A percentile compares a stretch with the other conserved stretches of the same genome.
phyloP scores from a whole-genome alignment of 2,113 vertebrate genomes.

The Smithornis capensis region DNA sequence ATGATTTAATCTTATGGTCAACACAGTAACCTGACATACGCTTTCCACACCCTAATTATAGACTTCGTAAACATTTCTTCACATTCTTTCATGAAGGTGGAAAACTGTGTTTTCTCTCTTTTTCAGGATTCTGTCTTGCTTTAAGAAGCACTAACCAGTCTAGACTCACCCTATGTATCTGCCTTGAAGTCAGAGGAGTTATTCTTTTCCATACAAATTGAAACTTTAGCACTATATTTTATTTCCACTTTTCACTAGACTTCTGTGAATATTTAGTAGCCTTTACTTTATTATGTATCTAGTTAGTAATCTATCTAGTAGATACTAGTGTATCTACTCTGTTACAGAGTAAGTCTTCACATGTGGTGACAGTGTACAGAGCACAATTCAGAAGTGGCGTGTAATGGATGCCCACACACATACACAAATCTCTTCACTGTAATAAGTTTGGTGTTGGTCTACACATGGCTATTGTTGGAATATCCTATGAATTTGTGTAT shows the following conservation, averaged over 20 bases:
- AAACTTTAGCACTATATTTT: not conserved
- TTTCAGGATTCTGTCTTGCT: not conserved
- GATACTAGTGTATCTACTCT: no score
- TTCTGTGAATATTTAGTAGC: not conserved
- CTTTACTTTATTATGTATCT: not conserved
- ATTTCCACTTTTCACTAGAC: not conserved
- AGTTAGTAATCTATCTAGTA: no score
- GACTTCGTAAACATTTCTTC: not conserved
- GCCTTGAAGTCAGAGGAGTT: not conserved
- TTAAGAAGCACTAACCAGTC: not conserved
- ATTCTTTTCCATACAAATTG: not conserved
- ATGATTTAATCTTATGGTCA: not conserved
- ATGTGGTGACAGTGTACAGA: accelerated
- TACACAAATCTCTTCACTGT: not conserved
- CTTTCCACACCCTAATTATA: not conserved
- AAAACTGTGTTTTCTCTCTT: not conserved
- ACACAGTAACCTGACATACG: not conserved
- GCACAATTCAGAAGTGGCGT: not conserved
- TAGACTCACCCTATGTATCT: not conserved
- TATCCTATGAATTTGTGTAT: not conserved
- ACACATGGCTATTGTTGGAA: not conserved
- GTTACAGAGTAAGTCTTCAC: not conserved
- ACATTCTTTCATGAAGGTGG: not conserved
- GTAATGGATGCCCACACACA: not conserved
- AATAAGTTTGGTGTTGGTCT: not conserved